Conservation (phyloP, 2,113 vertebrate species). For the Riparia riparia region DNA sequence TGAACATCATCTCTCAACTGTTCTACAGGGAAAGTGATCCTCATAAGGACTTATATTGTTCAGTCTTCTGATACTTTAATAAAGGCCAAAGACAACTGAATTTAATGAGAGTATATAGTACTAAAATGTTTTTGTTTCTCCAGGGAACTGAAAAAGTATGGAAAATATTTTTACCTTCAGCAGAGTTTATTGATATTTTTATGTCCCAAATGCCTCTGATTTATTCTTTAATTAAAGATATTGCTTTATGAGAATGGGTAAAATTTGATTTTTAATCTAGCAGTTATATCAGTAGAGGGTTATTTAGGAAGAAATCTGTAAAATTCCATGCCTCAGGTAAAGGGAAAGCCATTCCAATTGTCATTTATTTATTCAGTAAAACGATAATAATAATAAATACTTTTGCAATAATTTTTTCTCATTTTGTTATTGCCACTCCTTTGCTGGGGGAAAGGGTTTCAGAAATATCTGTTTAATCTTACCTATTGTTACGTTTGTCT, state of each 20-base stretch:
- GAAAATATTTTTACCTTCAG: background rate
- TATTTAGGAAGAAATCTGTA: conserved; percentile 1
- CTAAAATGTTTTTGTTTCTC: background rate
- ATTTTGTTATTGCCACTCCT: background rate
- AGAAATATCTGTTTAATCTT: background rate
- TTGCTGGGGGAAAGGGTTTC: background rate
- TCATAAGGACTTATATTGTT: background rate
- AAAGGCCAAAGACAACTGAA: background rate
- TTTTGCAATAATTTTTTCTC: background rate
- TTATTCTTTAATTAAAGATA: conserved; percentile 17
- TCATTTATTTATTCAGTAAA: background rate
- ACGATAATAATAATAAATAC: background rate
- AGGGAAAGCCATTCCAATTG: background rate
- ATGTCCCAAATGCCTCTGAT: background rate
- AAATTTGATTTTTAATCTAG: conserved; percentile 22
- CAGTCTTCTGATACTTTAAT: background rate
- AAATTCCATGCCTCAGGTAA: background rate
- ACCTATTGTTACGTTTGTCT: background rate
- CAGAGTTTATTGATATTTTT: background rate
- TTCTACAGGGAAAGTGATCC: background rate
- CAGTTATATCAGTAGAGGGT: background rate
- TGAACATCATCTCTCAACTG: background rate
- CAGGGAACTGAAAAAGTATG: background rate
- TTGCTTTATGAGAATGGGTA: background rate
- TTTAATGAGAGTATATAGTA: background rate